These are phyloP conservation scores for Tiaroga cobitis DNA, from an alignment of 2,797 vertebrate species.

Conservation along the genomic window DNA sequence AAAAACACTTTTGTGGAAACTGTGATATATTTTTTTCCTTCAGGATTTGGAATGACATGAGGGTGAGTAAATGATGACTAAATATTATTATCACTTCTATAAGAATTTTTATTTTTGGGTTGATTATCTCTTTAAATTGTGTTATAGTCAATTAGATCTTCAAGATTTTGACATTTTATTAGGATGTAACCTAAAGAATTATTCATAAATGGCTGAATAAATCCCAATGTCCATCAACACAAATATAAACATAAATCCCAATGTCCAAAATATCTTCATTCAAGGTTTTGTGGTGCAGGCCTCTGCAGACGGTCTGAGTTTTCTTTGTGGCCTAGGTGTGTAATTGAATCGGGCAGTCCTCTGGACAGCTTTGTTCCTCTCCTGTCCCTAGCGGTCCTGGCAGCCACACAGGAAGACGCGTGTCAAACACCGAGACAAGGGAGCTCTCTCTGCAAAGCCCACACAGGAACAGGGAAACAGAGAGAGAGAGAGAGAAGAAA, in stretches of 20 bases:
- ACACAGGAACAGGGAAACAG: conserved; percentile 34
- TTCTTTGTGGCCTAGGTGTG: conserved; percentile 52
- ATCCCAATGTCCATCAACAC: not conserved
- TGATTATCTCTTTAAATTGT: not conserved
- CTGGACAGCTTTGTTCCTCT: conserved; percentile 68
- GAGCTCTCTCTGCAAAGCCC: conserved; percentile 47
- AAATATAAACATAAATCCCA: not conserved
- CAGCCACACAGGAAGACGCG: conserved; percentile 68
- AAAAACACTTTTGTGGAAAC: not conserved
- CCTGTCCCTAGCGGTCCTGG: conserved; percentile 64
- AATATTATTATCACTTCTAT: not conserved
- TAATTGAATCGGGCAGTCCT: conserved; percentile 70
- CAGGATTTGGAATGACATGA: not conserved
- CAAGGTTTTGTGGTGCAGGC: not conserved
- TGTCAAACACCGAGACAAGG: conserved; percentile 71
- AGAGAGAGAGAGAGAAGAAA: conserved; percentile 30
- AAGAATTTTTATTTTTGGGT: not conserved
- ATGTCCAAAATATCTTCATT: conserved; percentile 10
- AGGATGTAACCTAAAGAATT: not conserved
- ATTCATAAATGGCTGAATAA: not conserved
- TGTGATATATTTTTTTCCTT: not conserved
- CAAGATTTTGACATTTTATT: not conserved
- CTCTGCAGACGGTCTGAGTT: conserved; percentile 36
- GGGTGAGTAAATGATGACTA: not conserved
- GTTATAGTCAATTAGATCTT: not conserved